These are phyloP conservation scores for Diarsia brunnea DNA, from an alignment of 2,888 invertebrate species.

Conservation along the genomic window DNA sequence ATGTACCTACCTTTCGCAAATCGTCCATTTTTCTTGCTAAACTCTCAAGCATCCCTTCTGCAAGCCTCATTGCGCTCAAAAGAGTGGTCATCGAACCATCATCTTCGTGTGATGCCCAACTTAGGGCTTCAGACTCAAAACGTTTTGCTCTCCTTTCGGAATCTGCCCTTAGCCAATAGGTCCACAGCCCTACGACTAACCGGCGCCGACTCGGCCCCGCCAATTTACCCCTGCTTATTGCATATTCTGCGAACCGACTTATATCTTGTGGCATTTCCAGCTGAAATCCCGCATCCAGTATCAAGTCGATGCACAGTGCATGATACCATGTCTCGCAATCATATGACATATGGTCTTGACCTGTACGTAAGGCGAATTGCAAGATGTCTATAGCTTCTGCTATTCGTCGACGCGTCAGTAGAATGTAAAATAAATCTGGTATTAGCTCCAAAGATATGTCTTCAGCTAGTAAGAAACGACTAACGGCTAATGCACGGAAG, in stretches of 20 bases:
- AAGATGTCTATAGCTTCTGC: slow-evolving; percentile 88
- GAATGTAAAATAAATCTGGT: slow-evolving; percentile 85
- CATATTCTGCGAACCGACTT: slow-evolving; percentile 81
- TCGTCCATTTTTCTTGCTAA: slow-evolving; percentile 87
- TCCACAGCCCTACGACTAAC: slow-evolving; percentile 83
- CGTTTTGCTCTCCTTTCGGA: slow-evolving; percentile 80
- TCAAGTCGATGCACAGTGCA: slow-evolving; percentile 90
- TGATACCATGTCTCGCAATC: slow-evolving; percentile 89
- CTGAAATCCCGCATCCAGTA: slow-evolving; percentile 90
- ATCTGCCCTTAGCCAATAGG: slow-evolving; percentile 84
- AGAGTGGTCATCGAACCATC: slow-evolving; percentile 78
- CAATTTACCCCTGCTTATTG: slow-evolving; percentile 74
- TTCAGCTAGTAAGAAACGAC: slow-evolving; percentile 84
- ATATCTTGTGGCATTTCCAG: slow-evolving; percentile 87
- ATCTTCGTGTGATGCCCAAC: slow-evolving; percentile 76
- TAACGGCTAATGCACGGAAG: slow-evolving; percentile 83
- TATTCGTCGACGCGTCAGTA: slow-evolving; percentile 85
- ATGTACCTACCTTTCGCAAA: slow-evolving; percentile 78
- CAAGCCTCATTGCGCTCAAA: slow-evolving; percentile 82
- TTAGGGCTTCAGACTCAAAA: slow-evolving; percentile 85
- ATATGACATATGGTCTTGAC: slow-evolving; percentile 71
- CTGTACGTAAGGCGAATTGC: slow-evolving; percentile 77
- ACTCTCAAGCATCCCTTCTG: slow-evolving; percentile 87
- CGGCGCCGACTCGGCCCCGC: slow-evolving; percentile 78
- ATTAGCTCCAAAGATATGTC: slow-evolving; percentile 83